Percentiles rank a stretch among this genome's conserved stretches.
Evolutionary conservation across 2,113 vertebrate genomes (phyloP).

Genomic region (Paralichthys olivaceus): DNA sequence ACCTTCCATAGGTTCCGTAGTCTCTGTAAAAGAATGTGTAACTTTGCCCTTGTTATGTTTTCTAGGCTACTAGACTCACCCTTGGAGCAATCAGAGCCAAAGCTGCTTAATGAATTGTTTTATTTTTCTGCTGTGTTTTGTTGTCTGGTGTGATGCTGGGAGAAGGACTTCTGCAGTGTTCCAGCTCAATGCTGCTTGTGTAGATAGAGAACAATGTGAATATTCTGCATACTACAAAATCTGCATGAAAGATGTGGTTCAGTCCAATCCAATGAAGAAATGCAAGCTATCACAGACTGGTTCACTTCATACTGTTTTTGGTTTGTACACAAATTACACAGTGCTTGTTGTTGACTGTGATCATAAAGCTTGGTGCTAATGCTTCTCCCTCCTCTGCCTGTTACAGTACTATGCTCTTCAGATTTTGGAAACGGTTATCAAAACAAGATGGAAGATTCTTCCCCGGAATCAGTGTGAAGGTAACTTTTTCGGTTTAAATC

Average conservation of each 20-base stretch:
- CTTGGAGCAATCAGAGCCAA: slow-evolving; percentile 40
- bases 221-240: slow-evolving; percentile 62
- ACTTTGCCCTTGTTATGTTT: slow-evolving; percentile 20
- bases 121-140: slow-evolving; percentile 74
- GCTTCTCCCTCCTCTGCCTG: slow-evolving; percentile 81
- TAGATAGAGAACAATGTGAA: slow-evolving; percentile 67
- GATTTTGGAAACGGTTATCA: slow-evolving; percentile 99
- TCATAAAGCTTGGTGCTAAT: slow-evolving; percentile 53
- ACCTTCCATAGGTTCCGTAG: slow-evolving; percentile 34
- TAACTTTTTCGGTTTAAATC: slow-evolving; percentile 66
- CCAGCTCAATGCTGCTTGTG: slow-evolving; percentile 60
- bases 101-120: slow-evolving; percentile 43
- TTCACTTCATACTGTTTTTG: slow-evolving; percentile 74
- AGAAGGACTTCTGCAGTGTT: slow-evolving; percentile 87
- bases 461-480: slow-evolving; percentile 99
- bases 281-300: slow-evolving; percentile 67
- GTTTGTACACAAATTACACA: slow-evolving; percentile 61
- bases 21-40: slow-evolving; percentile 10
- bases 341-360: slow-evolving; percentile 52
- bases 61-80: slow-evolving; percentile 11
- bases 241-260: slow-evolving; percentile 84
- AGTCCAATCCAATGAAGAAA: slow-evolving; percentile 72
- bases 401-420: slow-evolving; percentile 99
- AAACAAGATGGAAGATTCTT: slow-evolving; percentile 99
- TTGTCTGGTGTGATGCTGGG: slow-evolving; percentile 91